Evolutionary conservation across 1,140 invertebrate genomes (phyloP).

Genomic region (Lutraria rhynchaena): DNA sequence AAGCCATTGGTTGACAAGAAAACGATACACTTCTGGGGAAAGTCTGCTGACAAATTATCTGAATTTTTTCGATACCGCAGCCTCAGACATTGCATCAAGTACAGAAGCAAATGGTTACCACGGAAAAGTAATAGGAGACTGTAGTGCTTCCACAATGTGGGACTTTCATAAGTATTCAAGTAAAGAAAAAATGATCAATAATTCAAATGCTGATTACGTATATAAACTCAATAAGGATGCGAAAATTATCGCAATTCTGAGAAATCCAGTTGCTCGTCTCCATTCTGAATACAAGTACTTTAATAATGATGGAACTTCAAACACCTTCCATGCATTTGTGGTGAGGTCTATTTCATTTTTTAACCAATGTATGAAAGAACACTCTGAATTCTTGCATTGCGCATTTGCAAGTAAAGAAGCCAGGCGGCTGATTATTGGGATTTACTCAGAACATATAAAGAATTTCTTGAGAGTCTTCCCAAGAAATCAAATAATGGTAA

Average conservation of each 20-base stretch:
- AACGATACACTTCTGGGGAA: background rate
- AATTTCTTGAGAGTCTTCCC: too few species aligned
- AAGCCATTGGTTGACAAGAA: constrained; percentile 27
- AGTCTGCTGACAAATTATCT: background rate
- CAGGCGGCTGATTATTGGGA: too few species aligned
- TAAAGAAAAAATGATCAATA: background rate
- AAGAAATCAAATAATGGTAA: too few species aligned
- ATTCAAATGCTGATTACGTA: background rate
- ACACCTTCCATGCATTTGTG: too few species aligned
- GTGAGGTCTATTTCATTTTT: too few species aligned
- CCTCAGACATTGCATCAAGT: background rate
- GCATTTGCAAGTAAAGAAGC: too few species aligned
- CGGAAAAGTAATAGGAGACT: background rate
- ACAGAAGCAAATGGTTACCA: background rate
- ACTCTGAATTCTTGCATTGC: too few species aligned
- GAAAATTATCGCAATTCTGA: background rate
- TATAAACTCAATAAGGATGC: background rate
- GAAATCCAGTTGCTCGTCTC: background rate
- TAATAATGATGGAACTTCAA: too few species aligned
- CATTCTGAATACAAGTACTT: too few species aligned
- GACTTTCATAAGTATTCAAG: background rate
- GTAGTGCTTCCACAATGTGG: constrained; percentile 3
- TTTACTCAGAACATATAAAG: too few species aligned
- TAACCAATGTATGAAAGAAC: too few species aligned
- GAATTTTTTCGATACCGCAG: background rate